Conservation (phyloP, 2,113 vertebrate genomes). For the Coreoperca whiteheadi region DNA sequence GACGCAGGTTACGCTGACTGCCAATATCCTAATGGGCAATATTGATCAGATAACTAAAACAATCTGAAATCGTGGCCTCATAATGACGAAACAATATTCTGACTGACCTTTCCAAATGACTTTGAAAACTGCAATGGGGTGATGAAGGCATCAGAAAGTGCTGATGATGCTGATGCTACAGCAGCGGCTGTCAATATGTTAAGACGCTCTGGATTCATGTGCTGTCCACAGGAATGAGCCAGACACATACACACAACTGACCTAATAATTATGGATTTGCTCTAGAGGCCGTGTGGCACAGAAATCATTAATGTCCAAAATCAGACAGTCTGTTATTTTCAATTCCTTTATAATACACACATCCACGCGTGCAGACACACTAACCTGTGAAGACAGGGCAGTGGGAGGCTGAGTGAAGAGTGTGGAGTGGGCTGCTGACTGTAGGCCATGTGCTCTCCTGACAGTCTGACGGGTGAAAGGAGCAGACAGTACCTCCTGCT, state of each 20-base stretch:
- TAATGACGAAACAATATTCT: slow-evolving; percentile 25
- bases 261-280: slow-evolving; percentile 39
- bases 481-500: slow-evolving; percentile 79
- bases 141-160: slow-evolving; percentile 39
- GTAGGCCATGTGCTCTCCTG: slow-evolving; percentile 85
- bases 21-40: slow-evolving; percentile 1
- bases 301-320: slow-evolving; percentile 29
- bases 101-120: slow-evolving; percentile 50
- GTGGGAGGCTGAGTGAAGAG: slow-evolving; percentile 81
- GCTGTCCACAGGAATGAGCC: slow-evolving; percentile 20
- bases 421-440: slow-evolving; percentile 77
- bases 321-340: slow-evolving; percentile 25
- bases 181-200: slow-evolving; percentile 17
- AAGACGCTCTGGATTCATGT: slow-evolving; percentile 6
- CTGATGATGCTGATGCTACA: slow-evolving; percentile 22
- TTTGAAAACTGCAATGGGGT: slow-evolving; percentile 27
- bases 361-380: slow-evolving; percentile 34
- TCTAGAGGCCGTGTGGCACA: not conserved
- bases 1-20: slow-evolving; percentile 10
- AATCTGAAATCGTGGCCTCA: slow-evolving; percentile 40
- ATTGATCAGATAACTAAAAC: slow-evolving; percentile 30
- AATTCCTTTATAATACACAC: slow-evolving; percentile 4
- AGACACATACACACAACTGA: slow-evolving; percentile 17
- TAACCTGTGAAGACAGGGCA: slow-evolving; percentile 80
- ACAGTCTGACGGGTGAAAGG: slow-evolving; percentile 81